Evolutionary conservation across 2,797 vertebrate species (phyloP).

Genomic region (Odontamblyopus lacepedii): DNA sequence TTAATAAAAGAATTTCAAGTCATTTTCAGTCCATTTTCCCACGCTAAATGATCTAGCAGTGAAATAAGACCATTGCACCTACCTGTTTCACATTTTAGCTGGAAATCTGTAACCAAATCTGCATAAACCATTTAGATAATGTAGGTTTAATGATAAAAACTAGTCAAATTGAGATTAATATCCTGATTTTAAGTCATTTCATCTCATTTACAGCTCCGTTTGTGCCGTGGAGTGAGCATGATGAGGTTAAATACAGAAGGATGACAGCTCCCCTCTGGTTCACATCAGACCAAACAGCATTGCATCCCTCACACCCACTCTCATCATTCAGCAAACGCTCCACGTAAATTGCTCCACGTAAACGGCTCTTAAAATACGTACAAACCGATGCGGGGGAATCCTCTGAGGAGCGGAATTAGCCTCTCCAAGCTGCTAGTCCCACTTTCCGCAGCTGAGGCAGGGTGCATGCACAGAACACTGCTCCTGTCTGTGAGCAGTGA

Average conservation of each 20-base stretch:
- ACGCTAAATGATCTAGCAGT: neutral
- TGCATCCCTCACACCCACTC: constrained; percentile 64
- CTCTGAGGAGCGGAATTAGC: constrained; percentile 24
- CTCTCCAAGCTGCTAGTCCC: constrained; percentile 39
- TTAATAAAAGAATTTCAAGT: neutral
- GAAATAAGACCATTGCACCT: neutral
- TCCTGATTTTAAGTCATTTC: neutral
- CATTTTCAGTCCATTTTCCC: neutral
- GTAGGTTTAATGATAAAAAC: too few relatives aligned
- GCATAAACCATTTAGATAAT: too few relatives aligned
- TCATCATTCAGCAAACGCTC: constrained; percentile 31
- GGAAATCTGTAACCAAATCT: neutral
- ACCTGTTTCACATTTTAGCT: neutral
- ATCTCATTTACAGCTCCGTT: neutral
- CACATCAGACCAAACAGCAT: constrained; percentile 61
- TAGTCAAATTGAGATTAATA: neutral
- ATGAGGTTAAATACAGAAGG: constrained; percentile 46
- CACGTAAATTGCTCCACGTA: neutral
- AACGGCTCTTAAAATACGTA: constrained; percentile 30
- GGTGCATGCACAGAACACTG: constrained; percentile 36
- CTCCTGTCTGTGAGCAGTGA: constrained; percentile 46
- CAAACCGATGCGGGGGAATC: constrained; percentile 22
- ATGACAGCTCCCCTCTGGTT: constrained; percentile 60
- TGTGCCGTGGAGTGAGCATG: constrained; percentile 16
- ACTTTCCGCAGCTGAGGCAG: constrained; percentile 26